phyloP scores from a whole-genome alignment of 2,888 invertebrate species.

The Leptinotarsa rubiginosa region DNA sequence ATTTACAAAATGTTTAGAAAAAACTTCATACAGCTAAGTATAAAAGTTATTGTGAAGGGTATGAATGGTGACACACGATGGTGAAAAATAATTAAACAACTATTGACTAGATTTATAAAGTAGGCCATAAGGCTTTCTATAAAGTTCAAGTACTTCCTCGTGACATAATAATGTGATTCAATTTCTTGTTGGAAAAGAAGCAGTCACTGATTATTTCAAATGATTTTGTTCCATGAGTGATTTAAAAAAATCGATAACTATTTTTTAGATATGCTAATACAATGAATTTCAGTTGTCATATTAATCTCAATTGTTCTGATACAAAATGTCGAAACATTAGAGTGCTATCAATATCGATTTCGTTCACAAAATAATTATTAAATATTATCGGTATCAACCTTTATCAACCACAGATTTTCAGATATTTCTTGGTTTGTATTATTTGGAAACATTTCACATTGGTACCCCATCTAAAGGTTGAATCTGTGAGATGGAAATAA shows the following conservation, averaged over 20 bases:
- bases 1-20: conserved; percentile 49
- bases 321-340: not conserved
- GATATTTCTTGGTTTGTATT: not conserved
- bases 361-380: not conserved
- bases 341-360: not conserved
- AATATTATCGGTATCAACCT: conserved; percentile 5
- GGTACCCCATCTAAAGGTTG: too few species aligned
- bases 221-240: too few species aligned
- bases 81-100: conserved; percentile 30
- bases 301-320: not conserved
- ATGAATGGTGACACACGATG: conserved; percentile 18
- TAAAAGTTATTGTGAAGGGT: conserved; percentile 29
- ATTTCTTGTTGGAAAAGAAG: too few species aligned
- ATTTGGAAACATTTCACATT: too few species aligned
- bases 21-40: conserved; percentile 33
- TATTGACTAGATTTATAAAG: conserved; percentile 43
- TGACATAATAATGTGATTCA: not conserved
- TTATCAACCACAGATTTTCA: not conserved
- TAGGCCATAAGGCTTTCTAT: not conserved
- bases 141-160: not conserved
- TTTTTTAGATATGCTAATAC: not conserved
- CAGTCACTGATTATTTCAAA: too few species aligned
- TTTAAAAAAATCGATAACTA: not conserved
- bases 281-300: too few species aligned
- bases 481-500: not conserved